Percentiles rank a stretch among this genome's conserved stretches.
Conservation (phyloP, 2,797 vertebrate species). For the Pogoniulus pusillus region DNA sequence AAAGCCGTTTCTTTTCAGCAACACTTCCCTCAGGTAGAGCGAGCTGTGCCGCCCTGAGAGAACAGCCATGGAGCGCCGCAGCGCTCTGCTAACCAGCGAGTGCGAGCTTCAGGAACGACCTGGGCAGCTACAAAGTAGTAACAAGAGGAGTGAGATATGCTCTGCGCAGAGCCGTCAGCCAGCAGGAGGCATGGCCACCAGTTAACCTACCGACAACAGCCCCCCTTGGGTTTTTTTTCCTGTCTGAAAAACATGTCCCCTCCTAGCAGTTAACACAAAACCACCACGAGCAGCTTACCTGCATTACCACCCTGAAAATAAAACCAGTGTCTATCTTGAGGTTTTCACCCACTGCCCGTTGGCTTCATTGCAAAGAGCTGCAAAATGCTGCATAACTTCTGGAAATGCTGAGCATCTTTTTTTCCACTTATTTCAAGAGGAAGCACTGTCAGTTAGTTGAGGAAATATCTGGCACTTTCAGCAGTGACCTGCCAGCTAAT, state of each 20-base stretch:
- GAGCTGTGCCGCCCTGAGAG: accelerated
- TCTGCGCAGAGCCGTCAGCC: background rate
- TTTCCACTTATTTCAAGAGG: background rate
- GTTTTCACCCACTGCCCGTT: background rate
- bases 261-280: background rate
- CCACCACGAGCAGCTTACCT: accelerated
- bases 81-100: background rate
- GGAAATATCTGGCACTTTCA: background rate
- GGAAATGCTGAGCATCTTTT: background rate
- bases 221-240: accelerated
- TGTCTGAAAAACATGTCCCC: background rate
- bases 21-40: accelerated
- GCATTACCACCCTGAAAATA: background rate
- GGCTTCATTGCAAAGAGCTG: background rate
- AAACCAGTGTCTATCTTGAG: too few species aligned
- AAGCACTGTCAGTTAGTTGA: background rate
- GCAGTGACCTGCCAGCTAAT: background rate
- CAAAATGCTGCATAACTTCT: background rate
- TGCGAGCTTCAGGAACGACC: background rate
- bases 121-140: background rate
- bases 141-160: background rate
- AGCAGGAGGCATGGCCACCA: accelerated
- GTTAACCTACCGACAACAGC: background rate
- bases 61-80: accelerated
- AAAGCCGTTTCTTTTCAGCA: accelerated